Evolutionary conservation across 2,113 vertebrate species (phyloP).

Genomic region (Paracanthobrama guichenoti): DNA sequence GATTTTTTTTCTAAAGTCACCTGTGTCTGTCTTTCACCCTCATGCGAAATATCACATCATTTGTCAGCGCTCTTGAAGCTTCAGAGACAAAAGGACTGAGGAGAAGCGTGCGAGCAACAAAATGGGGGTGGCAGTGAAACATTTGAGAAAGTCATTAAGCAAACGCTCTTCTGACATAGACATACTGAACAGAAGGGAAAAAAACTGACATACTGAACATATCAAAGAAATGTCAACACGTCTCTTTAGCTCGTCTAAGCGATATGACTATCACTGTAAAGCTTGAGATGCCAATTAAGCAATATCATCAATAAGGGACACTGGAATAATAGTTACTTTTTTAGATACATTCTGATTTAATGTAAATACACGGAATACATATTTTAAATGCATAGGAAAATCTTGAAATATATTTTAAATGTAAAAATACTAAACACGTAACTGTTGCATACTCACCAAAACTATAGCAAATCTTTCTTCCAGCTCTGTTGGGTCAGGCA

Average conservation of each 20-base stretch:
- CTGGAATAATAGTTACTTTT: background rate
- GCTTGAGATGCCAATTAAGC: background rate
- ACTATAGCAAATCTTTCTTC: constrained; percentile 95
- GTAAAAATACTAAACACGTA: background rate
- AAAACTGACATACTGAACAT: constrained; percentile 20
- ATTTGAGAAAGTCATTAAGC: constrained; percentile 22
- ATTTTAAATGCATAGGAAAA: background rate
- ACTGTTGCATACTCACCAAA: constrained; percentile 80
- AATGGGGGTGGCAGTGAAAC: constrained; percentile 36
- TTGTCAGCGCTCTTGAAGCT: constrained; percentile 9
- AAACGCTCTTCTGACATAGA: background rate
- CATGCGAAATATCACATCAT: constrained; percentile 21
- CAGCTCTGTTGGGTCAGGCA: constrained; percentile 93
- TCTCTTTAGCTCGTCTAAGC: background rate
- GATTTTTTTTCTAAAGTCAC: background rate
- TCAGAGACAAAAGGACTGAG: constrained; percentile 35
- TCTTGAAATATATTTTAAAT: background rate
- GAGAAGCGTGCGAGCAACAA: constrained; percentile 24
- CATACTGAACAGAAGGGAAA: no score
- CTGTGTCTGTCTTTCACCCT: background rate
- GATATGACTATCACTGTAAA: background rate
- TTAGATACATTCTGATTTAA: background rate
- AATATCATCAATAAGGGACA: background rate
- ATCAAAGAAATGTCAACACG: constrained; percentile 31
- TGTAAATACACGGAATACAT: background rate